phyloP scores from a whole-genome alignment of 2,113 vertebrate genomes.

The Brachyhypopomus gauderio region DNA sequence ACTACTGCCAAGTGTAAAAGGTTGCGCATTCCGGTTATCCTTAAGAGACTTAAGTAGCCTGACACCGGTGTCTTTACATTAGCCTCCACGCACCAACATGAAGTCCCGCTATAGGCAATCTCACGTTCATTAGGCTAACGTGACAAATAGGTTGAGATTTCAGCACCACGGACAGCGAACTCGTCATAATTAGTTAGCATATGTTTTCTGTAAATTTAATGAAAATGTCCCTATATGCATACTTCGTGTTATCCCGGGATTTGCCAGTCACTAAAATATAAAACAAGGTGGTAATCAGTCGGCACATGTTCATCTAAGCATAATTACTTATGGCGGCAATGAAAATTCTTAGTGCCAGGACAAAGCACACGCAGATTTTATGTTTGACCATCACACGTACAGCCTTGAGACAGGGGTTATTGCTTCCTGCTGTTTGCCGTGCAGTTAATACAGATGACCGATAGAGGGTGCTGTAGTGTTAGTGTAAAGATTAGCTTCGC shows the following conservation, averaged over 20 bases:
- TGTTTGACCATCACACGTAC: neutral
- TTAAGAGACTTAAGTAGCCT: too few relatives aligned
- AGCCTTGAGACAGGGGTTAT: neutral
- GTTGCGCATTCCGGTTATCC: too few relatives aligned
- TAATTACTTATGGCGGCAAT: too few relatives aligned
- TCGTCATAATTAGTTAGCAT: neutral
- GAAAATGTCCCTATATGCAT: too few relatives aligned
- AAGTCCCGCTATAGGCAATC: neutral
- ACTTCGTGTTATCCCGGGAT: too few relatives aligned
- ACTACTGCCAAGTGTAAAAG: too few relatives aligned
- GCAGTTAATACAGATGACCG: neutral
- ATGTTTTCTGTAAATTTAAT: too few relatives aligned
- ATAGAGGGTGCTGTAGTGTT: constrained; percentile 12
- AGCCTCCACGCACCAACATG: too few relatives aligned
- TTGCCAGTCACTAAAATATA: too few relatives aligned
- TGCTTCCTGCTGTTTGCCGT: neutral
- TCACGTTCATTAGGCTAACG: neutral
- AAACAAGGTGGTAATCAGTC: neutral
- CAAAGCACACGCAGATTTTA: neutral
- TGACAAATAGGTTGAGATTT: neutral
- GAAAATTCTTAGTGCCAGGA: too few relatives aligned
- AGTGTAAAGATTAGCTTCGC: constrained; percentile 2
- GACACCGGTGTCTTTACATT: too few relatives aligned
- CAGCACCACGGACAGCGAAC: constrained; percentile 7
- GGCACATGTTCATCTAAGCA: neutral